Evolutionary conservation across 2,797 vertebrate genomes (phyloP), one percentile per base, ranked within the genome.

Genomic region (Potorous gilbertii): DNA sequence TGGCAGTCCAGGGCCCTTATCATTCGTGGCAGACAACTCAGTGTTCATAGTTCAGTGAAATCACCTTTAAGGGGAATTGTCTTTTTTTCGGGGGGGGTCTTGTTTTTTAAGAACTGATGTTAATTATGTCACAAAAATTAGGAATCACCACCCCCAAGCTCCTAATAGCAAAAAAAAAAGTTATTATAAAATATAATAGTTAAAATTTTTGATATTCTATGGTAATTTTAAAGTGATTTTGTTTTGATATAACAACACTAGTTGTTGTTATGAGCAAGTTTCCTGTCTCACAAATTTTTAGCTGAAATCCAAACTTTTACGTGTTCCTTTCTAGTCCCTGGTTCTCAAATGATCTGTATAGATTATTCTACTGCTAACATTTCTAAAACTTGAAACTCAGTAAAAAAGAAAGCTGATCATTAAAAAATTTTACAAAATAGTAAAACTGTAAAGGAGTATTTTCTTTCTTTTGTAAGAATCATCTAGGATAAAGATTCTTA

Each of bases 21-120:
- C 55, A 55, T 92, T 28, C 28, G 93, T 87, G 54, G 40, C 0
- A 4, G 50, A 52, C 5, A 34, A n/a, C 62, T 91, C 31, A 16
- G 40, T 2, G 5, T 52, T 81, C 74, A 91, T 40, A 5, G 8
- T 28, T 62, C 81, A 92, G 56, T 40, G 31, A n/a, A 56, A 56
- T 27, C 0, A 55, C 56, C 74, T 57, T 0, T 5, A 10, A 54
- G 27, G 59, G 0, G 87, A 57, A n/a, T 0, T 0, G 40, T 21
- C 90, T 40, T 40, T 74, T 40, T 40, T 74, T 66, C 3, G 52
- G 52, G 52, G 52, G 55, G 6, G 52, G 56, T 57, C 56, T 11
- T 57, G 27, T 8, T n/a, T 31, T n/a, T 40, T 18, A 74, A 40
- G 59, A 13, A 10, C 24, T 59, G 92, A 87, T 13, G 16, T 66